These are phyloP conservation scores for Oedothorax gibbosus DNA, from an alignment of 1,140 invertebrate genomes.

Conservation along the genomic window DNA sequence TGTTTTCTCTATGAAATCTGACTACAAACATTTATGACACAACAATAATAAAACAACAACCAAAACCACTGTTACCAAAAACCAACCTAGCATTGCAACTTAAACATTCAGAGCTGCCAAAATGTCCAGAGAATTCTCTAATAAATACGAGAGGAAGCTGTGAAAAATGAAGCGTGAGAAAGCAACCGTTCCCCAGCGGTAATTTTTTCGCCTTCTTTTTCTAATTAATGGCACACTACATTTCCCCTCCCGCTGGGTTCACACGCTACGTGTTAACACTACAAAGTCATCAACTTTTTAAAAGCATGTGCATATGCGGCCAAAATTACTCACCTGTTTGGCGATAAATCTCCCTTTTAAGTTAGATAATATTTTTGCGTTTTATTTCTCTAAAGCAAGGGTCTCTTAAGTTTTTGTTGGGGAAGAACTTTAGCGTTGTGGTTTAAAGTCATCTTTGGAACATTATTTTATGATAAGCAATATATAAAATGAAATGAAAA, in stretches of 20 bases:
- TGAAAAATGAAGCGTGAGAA: conserved; percentile 40
- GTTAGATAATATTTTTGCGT: neutral
- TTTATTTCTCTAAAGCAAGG: too few species aligned
- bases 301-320: conserved; percentile 14
- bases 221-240: conserved; percentile 32
- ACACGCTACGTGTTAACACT: conserved; percentile 41
- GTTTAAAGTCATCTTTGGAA: too few species aligned
- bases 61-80: too few species aligned
- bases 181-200: neutral
- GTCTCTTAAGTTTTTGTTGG: too few species aligned
- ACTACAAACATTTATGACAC: too few species aligned
- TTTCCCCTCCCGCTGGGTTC: conserved; percentile 16
- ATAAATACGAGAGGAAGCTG: conserved; percentile 19
- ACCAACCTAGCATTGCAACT: too few species aligned
- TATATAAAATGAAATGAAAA: too few species aligned
- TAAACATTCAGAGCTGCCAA: conserved; percentile 6
- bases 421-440: too few species aligned
- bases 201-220: neutral
- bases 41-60: too few species aligned
- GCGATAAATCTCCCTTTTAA: conserved; percentile 42
- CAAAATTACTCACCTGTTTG: conserved; percentile 32
- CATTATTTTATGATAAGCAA: too few species aligned
- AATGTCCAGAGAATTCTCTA: conserved; percentile 36
- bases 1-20: too few species aligned
- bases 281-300: conserved; percentile 40